Evolutionary conservation across 2,797 vertebrate genomes (phyloP).

Genomic region (Pygocentrus nattereri): DNA sequence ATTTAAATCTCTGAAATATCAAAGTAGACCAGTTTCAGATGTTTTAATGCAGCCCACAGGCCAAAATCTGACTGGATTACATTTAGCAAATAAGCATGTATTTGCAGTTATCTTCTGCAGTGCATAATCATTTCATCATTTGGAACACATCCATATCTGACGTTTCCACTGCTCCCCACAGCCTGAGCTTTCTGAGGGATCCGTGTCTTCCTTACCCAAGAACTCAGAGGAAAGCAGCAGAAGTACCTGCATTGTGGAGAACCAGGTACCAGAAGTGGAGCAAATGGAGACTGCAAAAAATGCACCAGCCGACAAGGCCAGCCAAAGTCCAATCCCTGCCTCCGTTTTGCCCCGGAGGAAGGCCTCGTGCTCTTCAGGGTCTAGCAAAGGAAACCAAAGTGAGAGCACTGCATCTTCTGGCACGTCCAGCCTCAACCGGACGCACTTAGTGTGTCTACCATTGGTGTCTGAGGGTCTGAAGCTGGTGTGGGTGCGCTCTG

Average conservation of each 20-base stretch:
- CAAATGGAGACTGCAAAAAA: constrained; percentile 40
- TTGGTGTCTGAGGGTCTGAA: constrained; percentile 79
- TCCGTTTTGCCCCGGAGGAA: constrained; percentile 50
- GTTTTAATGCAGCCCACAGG: background rate
- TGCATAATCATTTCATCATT: background rate
- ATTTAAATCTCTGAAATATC: background rate
- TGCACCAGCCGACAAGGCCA: constrained; percentile 36
- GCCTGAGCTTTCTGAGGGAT: constrained; percentile 39
- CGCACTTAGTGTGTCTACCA: constrained; percentile 79
- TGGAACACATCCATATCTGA: constrained; percentile 6
- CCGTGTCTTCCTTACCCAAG: constrained; percentile 42
- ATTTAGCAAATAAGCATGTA: background rate
- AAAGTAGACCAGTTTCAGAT: background rate
- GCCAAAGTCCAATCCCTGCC: constrained; percentile 40
- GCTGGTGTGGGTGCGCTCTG: constrained; percentile 82
- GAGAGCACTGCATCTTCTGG: constrained; percentile 24
- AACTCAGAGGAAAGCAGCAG: constrained; percentile 48
- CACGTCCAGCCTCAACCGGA: constrained; percentile 63
- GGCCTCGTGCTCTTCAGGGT: constrained; percentile 42
- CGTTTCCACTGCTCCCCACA: constrained; percentile 19
- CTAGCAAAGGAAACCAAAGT: constrained; percentile 44
- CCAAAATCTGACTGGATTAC: background rate
- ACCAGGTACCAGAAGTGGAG: constrained; percentile 36
- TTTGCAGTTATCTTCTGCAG: background rate
- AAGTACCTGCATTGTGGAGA: constrained; percentile 32